Percentiles rank a stretch among this genome's conserved stretches.
phyloP scores from a whole-genome alignment of 2,797 vertebrate species.

The Cyclopterus lumpus region DNA sequence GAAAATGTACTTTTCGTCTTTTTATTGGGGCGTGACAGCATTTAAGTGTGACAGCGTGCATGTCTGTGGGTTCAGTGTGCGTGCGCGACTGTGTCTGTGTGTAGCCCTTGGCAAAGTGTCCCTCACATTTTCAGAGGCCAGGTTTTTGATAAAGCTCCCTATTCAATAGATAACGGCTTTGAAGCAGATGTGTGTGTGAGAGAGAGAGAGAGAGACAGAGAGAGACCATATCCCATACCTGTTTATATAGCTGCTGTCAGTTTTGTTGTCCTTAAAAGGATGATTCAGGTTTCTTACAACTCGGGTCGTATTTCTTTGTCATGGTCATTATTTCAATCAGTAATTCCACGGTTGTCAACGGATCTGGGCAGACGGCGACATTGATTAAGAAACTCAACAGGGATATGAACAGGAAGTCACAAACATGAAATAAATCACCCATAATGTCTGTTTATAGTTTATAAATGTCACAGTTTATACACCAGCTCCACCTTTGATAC shows the following conservation, averaged over 20 bases:
- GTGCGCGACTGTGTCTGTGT: conserved; percentile 11
- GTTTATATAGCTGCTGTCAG: not conserved
- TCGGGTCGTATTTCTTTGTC: not conserved
- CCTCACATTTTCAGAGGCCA: conserved; percentile 57
- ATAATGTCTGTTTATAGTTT: not conserved
- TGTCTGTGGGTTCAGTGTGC: conserved; percentile 1
- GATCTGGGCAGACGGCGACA: not conserved
- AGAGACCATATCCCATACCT: not conserved
- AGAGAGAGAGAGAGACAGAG: not conserved
- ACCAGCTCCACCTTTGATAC: not conserved
- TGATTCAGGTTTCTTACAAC: not conserved
- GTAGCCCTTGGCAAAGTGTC: conserved; percentile 60
- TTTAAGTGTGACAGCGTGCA: conserved; percentile 36
- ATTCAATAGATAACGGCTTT: conserved; percentile 61
- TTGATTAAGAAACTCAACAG: not conserved
- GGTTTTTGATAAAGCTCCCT: conserved; percentile 61
- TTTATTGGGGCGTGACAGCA: conserved; percentile 48
- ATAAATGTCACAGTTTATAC: not conserved
- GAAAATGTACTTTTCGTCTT: conserved; percentile 47
- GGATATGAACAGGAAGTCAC: not conserved
- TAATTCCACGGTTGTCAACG: not conserved
- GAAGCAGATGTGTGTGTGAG: conserved; percentile 32
- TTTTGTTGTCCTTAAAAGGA: not conserved
- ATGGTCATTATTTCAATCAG: not conserved
- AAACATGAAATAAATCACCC: not conserved